These are phyloP conservation scores for Strigamia crassipes DNA, from an alignment of 2,888 invertebrate species.

Conservation along the genomic window DNA sequence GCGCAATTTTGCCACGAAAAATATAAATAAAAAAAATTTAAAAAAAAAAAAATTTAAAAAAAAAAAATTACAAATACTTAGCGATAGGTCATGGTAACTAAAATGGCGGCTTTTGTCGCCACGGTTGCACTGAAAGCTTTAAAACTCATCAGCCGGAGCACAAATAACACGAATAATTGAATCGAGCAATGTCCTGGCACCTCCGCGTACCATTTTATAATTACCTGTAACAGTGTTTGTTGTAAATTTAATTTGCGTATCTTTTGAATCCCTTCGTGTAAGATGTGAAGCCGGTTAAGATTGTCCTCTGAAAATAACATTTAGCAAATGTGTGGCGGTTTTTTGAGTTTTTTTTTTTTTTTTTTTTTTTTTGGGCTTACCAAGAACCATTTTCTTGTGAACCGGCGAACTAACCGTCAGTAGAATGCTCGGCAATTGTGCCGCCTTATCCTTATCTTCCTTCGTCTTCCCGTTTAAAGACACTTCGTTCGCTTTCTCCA, in stretches of 20 bases:
- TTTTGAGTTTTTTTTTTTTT: no score
- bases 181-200: no score
- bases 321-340: not conserved
- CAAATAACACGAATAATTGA: no score
- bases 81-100: no score
- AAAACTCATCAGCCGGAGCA: not conserved
- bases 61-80: no score
- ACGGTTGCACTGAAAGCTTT: not conserved
- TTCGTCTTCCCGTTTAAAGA: not conserved
- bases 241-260: constrained; percentile 3
- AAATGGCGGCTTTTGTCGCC: not conserved
- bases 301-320: not conserved
- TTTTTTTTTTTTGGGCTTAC: not conserved
- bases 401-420: not conserved
- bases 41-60: no score
- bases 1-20: no score
- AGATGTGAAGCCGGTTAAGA: not conserved
- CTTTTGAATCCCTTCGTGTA: constrained; percentile 25
- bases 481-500: not conserved
- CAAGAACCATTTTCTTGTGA: not conserved
- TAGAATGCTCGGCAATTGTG: not conserved
- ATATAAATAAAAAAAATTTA: no score
- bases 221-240: not conserved
- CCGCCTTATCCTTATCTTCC: not conserved
- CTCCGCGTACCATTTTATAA: not conserved